These are phyloP conservation scores for Papilio polyxenes DNA, from an alignment of 1,140 invertebrate genomes.

Conservation along the genomic window DNA sequence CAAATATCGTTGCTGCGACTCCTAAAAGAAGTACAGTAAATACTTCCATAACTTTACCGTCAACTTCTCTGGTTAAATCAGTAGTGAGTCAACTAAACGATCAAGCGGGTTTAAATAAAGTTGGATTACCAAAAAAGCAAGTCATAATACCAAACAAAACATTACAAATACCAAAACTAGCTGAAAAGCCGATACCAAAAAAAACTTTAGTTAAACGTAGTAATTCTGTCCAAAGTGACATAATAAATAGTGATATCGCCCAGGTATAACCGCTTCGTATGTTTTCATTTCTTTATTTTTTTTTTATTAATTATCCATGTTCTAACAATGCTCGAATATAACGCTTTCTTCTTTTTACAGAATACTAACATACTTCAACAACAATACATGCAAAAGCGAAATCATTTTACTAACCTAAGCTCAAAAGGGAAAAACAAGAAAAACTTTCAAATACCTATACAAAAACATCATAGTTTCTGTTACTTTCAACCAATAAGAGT, in stretches of 20 bases:
- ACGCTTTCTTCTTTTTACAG: constrained; percentile 74
- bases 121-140: constrained; percentile 62
- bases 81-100: constrained; percentile 71
- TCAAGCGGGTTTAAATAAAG: constrained; percentile 62
- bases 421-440: constrained; percentile 80
- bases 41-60: constrained; percentile 60
- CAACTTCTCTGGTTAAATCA: constrained; percentile 71
- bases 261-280: constrained; percentile 75
- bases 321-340: constrained; percentile 47
- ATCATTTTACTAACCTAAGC: constrained; percentile 74
- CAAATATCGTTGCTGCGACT: constrained; percentile 74
- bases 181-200: constrained; percentile 75
- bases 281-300: constrained; percentile 58
- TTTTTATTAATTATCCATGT: constrained; percentile 48
- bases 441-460: constrained; percentile 83
- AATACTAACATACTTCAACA: constrained; percentile 81
- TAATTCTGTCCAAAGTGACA: constrained; percentile 69
- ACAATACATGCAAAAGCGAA: constrained; percentile 79
- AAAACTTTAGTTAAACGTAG: constrained; percentile 68
- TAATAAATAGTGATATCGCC: constrained; percentile 61
- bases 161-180: constrained; percentile 76
- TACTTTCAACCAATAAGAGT: constrained; percentile 84
- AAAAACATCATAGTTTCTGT: constrained; percentile 85
- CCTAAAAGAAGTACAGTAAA: constrained; percentile 61
- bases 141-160: constrained; percentile 68